Conservation (phyloP, 2,797 vertebrate genomes). For the Rhinophrynus dorsalis region DNA sequence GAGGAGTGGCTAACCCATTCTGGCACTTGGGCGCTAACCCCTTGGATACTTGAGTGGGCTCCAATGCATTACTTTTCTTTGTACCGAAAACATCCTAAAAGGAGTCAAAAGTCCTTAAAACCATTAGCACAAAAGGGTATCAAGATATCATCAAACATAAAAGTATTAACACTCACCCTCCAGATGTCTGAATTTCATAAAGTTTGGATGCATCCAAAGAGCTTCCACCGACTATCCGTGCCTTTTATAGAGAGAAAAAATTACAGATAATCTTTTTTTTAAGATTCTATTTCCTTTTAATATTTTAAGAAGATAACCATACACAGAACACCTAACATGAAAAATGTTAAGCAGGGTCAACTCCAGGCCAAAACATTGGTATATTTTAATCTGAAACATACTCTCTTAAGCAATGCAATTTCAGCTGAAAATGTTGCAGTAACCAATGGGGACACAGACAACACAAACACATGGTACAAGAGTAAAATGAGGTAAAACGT, state of each 20-base stretch:
- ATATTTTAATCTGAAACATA: slow-evolving; percentile 50
- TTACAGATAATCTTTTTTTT: slow-evolving; percentile 43
- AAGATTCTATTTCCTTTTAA: slow-evolving; percentile 1
- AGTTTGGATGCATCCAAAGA: slow-evolving; percentile 83
- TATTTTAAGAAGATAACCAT: slow-evolving; percentile 50
- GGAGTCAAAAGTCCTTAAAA: background rate
- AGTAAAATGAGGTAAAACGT: slow-evolving; percentile 39
- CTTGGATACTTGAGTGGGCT: too few species aligned
- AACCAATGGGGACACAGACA: slow-evolving; percentile 48
- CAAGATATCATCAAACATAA: background rate
- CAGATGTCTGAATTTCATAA: slow-evolving; percentile 80
- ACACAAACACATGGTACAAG: slow-evolving; percentile 14
- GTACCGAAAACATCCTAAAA: background rate
- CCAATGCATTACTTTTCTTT: too few species aligned
- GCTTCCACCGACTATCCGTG: slow-evolving; percentile 67
- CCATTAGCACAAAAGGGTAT: background rate
- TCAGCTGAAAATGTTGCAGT: slow-evolving; percentile 62
- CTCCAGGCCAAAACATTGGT: slow-evolving; percentile 66
- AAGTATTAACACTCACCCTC: slow-evolving; percentile 83
- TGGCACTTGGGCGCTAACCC: too few species aligned
- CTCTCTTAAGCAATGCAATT: slow-evolving; percentile 56
- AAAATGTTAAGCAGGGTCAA: slow-evolving; percentile 72
- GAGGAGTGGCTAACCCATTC: too few species aligned
- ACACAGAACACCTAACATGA: slow-evolving; percentile 65
- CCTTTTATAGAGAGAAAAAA: slow-evolving; percentile 72